Evolutionary conservation across 1,140 invertebrate genomes (phyloP), one percentile per base, ranked within the genome.

Genomic region (Calliphora vicina): DNA sequence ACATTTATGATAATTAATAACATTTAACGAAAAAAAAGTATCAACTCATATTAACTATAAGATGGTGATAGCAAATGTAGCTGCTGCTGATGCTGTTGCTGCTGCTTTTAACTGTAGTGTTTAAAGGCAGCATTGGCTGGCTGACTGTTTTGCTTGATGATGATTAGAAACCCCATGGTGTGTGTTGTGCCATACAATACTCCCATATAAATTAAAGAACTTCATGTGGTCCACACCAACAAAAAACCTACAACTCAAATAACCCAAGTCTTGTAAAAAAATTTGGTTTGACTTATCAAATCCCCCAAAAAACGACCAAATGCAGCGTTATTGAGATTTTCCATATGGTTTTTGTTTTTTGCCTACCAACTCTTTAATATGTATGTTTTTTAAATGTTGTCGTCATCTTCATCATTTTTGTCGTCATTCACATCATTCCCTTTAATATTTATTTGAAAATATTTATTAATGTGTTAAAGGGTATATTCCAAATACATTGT

Each of bases 141-240:
- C 12, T 76, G 73, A 29, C 35, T 45, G 74, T 43, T 17, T 29
- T 61, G 3, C 13, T n/a, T 35, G 73, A 29, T 78, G 74, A 43
- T 81, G 80, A 81, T 81, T 81, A 81, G 80, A 81, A 81, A 81
- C 80, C 80, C 80, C 80, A 81, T 81, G 80, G 45, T 81, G 80
- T 80, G 45, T 81, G 80, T 81, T 81, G 80, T 81, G 80, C 45
- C 80, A 81, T 81, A 67, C 23, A 57, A 61, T 42, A 57, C 80
- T 81, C 80, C 80, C 80, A 81, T 81, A 81, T 81, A 81, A 81
- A 81, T 81, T 81, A 78, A 23, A 20, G 74, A 81, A 81, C 80
- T 61, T 81, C 80, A 81, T 81, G 80, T 81, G 80, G 80, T 81
- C 80, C 80, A 23, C 29, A n/a, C 4, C n/a, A n/a, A n/a, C 35